phyloP scores from a whole-genome alignment of 1,140 invertebrate genomes.

The Diorhabda sublineata region DNA sequence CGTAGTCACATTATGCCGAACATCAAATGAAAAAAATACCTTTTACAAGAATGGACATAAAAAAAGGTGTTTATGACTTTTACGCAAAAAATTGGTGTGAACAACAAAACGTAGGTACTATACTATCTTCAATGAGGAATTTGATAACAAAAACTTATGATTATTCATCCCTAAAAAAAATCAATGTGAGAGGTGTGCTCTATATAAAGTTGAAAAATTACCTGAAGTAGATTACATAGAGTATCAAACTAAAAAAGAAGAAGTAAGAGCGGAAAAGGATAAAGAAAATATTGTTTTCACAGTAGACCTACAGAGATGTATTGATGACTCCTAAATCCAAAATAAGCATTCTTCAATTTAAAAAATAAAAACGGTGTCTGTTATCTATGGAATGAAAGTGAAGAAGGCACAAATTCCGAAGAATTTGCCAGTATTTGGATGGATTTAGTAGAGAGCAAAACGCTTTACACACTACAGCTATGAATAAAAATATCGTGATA shows the following conservation, averaged over 20 bases:
- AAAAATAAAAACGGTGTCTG: slow-evolving; percentile 6
- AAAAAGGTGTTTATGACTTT: too few species aligned
- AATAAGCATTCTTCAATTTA: slow-evolving; percentile 21
- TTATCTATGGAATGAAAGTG: too few species aligned
- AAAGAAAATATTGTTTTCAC: slow-evolving; percentile 25
- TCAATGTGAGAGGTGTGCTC: slow-evolving; percentile 17
- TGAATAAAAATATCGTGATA: slow-evolving; percentile 11
- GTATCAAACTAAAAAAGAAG: slow-evolving; percentile 25
- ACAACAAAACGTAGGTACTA: background rate
- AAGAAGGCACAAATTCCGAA: slow-evolving; percentile 6
- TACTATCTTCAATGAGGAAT: slow-evolving; percentile 12
- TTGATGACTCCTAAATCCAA: slow-evolving; percentile 31
- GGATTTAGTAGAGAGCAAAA: slow-evolving; percentile 6
- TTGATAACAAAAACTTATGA: too few species aligned
- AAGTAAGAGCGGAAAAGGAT: slow-evolving; percentile 31
- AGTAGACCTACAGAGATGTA: slow-evolving; percentile 36
- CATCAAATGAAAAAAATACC: too few species aligned
- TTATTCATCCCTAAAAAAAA: too few species aligned
- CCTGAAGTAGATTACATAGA: background rate
- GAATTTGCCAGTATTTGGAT: slow-evolving; percentile 14
- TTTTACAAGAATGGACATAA: too few species aligned
- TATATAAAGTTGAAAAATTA: slow-evolving; percentile 7
- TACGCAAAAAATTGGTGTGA: too few species aligned
- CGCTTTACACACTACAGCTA: background rate
- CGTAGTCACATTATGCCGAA: too few species aligned